A percentile compares a stretch with the other conserved stretches of the same genome.
Evolutionary conservation across 2,888 invertebrate species (phyloP).

Genomic region (Monopis laevigella): DNA sequence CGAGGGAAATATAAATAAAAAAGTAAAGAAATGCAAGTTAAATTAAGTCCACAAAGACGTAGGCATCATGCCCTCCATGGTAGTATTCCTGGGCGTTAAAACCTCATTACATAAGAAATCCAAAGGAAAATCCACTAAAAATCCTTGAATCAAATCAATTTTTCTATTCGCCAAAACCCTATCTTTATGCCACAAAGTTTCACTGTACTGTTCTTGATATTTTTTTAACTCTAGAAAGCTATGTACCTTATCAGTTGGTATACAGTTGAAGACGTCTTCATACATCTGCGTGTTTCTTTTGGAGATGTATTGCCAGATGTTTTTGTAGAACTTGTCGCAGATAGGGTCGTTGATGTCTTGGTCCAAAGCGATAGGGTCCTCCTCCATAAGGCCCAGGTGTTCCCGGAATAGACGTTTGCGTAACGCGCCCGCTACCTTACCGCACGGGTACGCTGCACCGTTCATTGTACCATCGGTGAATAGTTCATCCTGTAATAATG

Average conservation of each 20-base stretch:
- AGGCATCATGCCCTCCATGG: slow-evolving; percentile 93
- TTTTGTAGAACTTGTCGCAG: slow-evolving; percentile 82
- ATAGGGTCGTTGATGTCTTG: slow-evolving; percentile 83
- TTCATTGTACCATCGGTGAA: slow-evolving; percentile 86
- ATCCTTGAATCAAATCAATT: slow-evolving; percentile 82
- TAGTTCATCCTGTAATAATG: slow-evolving; percentile 73
- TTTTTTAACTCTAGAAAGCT: slow-evolving; percentile 80
- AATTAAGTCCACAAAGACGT: slow-evolving; percentile 91
- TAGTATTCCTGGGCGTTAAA: slow-evolving; percentile 81
- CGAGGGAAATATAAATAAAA: no score
- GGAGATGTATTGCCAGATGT: slow-evolving; percentile 85
- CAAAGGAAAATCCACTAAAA: slow-evolving; percentile 88
- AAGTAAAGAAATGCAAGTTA: no score
- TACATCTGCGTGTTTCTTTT: slow-evolving; percentile 86
- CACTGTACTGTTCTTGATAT: slow-evolving; percentile 73
- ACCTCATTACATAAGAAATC: slow-evolving; percentile 89
- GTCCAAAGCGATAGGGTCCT: slow-evolving; percentile 49
- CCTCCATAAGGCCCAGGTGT: slow-evolving; percentile 78
- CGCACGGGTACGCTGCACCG: slow-evolving; percentile 81
- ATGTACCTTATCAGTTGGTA: slow-evolving; percentile 84
- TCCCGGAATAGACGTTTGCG: slow-evolving; percentile 89
- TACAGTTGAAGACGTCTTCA: slow-evolving; percentile 91
- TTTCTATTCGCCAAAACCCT: slow-evolving; percentile 76
- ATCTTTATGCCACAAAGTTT: slow-evolving; percentile 77
- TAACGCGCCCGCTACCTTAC: slow-evolving; percentile 86